A percentile compares a stretch with the other conserved stretches of the same genome.
These are phyloP conservation scores for Labeo catla DNA, from an alignment of 2,113 vertebrate genomes.

Conservation along the genomic window DNA sequence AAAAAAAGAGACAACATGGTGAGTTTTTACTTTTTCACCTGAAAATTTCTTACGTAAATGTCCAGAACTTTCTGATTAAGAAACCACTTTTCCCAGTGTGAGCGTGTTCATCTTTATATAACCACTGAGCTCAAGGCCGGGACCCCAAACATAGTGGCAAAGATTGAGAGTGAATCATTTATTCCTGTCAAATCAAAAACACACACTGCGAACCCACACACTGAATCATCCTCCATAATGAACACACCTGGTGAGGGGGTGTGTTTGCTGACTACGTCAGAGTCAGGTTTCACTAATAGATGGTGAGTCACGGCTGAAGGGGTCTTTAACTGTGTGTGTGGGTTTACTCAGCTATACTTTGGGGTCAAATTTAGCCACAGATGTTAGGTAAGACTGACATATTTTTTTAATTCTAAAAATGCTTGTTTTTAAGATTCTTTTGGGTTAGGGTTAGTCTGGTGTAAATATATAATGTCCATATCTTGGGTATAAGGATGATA, in stretches of 20 bases:
- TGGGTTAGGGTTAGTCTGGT: background rate
- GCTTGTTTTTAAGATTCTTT: background rate
- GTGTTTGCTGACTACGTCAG: slow-evolving; percentile 29
- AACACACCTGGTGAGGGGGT: slow-evolving; percentile 38
- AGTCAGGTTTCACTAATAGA: slow-evolving; percentile 37
- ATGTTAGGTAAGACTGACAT: background rate
- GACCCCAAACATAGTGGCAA: slow-evolving; percentile 4
- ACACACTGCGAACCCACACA: slow-evolving; percentile 2
- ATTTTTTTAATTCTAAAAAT: background rate
- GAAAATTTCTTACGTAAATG: background rate
- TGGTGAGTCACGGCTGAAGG: slow-evolving; percentile 18
- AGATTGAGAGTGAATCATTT: slow-evolving; percentile 38
- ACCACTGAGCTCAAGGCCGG: slow-evolving; percentile 20
- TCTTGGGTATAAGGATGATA: background rate
- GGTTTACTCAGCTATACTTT: slow-evolving; percentile 9
- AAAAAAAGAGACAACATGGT: background rate
- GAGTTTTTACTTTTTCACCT: background rate
- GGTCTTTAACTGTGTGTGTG: background rate
- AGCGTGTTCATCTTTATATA: background rate
- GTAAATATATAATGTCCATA: no score
- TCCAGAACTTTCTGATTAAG: slow-evolving; percentile 10
- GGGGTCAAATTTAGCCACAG: background rate
- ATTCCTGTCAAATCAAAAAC: slow-evolving; percentile 39
- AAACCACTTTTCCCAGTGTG: background rate
- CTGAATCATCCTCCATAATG: slow-evolving; percentile 31